These are phyloP conservation scores for Laspeyria flexula DNA, from an alignment of 2,888 invertebrate species.

Conservation along the genomic window DNA sequence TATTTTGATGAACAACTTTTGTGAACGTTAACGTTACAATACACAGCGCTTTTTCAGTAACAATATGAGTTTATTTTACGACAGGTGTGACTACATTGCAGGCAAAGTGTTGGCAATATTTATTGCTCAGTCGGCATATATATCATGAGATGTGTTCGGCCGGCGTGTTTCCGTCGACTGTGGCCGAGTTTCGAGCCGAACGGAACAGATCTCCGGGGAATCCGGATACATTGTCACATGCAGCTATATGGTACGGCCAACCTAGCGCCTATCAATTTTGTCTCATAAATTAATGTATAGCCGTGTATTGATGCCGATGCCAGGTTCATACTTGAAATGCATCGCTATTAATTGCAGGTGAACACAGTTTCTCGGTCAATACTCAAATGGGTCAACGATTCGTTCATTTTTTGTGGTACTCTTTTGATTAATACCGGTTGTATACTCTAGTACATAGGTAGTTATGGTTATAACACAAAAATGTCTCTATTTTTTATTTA, in stretches of 20 bases:
- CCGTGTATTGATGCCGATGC: slow-evolving; percentile 9
- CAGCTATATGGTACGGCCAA: slow-evolving; percentile 11
- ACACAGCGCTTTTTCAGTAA: slow-evolving; percentile 14
- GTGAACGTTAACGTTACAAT: slow-evolving; percentile 8
- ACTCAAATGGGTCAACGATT: slow-evolving; percentile 37
- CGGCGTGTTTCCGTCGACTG: slow-evolving; percentile 56
- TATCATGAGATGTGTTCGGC: slow-evolving; percentile 49
- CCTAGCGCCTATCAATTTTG: slow-evolving; percentile 42
- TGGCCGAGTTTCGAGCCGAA: slow-evolving; percentile 68
- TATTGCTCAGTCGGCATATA: slow-evolving; percentile 34
- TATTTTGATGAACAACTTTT: slow-evolving; percentile 18
- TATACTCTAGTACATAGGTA: too few relatives aligned
- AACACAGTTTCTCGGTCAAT: slow-evolving; percentile 26
- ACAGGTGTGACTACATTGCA: slow-evolving; percentile 12
- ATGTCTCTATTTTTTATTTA: too few relatives aligned
- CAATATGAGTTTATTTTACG: slow-evolving; percentile 23
- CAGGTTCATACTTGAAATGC: slow-evolving; percentile 17
- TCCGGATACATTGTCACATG: slow-evolving; percentile 60
- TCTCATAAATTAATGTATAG: slow-evolving; percentile 19
- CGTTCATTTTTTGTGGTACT: slow-evolving; percentile 22
- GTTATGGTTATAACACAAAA: too few relatives aligned
- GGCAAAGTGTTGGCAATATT: slow-evolving; percentile 36
- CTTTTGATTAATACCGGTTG: slow-evolving; percentile 9
- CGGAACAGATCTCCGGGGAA: slow-evolving; percentile 69
- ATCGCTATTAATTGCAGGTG: slow-evolving; percentile 27